Conservation (phyloP, 2,888 invertebrate genomes). For the Lycocerus yunnanus region DNA sequence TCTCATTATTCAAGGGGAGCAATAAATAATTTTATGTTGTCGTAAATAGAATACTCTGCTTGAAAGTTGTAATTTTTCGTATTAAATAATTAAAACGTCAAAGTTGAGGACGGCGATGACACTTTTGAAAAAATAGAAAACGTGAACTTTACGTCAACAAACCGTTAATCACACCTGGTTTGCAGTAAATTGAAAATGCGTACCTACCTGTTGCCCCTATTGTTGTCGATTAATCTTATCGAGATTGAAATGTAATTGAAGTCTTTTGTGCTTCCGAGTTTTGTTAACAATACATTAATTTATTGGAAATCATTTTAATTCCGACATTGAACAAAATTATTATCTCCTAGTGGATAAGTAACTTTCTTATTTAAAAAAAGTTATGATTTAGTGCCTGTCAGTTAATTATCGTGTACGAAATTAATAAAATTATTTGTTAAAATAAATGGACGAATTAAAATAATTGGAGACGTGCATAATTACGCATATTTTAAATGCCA, state of each 20-base stretch:
- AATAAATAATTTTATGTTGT: background rate
- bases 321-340: background rate
- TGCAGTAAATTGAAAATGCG: conserved; percentile 16
- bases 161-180: conserved; percentile 13
- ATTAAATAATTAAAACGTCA: background rate
- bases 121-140: background rate
- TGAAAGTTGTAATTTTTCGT: background rate
- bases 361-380: background rate
- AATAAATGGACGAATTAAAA: background rate
- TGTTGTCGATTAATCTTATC: conserved; percentile 25
- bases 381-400: background rate
- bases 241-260: conserved; percentile 20
- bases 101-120: background rate
- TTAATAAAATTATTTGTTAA: conserved; percentile 4
- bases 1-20: background rate
- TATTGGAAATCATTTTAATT: background rate
- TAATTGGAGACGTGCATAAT: conserved; percentile 1
- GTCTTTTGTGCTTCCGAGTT: background rate
- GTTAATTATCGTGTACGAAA: background rate
- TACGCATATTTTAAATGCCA: background rate
- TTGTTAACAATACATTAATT: background rate
- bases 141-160: conserved; percentile 10
- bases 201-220: background rate
- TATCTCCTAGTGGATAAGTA: background rate
- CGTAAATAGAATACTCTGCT: background rate